phyloP scores from a whole-genome alignment of 2,888 invertebrate genomes.

The Conus canariensis region DNA sequence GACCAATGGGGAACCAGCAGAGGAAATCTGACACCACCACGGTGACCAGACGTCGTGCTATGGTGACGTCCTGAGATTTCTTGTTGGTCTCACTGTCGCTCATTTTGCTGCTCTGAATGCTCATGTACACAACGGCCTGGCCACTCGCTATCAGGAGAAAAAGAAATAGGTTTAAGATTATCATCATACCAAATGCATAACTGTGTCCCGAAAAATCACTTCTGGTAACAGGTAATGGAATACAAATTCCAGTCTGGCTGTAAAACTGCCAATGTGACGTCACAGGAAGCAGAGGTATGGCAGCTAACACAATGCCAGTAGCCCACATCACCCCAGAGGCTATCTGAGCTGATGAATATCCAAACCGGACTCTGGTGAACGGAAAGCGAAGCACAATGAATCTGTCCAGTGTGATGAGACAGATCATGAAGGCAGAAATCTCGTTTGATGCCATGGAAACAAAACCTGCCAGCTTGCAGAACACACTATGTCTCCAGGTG shows the following conservation, averaged over 20 bases:
- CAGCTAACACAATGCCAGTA: not conserved
- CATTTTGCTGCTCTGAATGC: not conserved
- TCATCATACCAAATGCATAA: not conserved
- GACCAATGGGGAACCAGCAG: no score
- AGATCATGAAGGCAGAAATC: not conserved
- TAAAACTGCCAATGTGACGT: not conserved
- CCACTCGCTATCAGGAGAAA: not conserved
- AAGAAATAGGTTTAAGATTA: not conserved
- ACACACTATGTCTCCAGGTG: not conserved
- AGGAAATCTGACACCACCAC: no score
- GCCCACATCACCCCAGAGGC: not conserved
- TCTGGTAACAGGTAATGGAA: not conserved
- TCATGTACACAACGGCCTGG: not conserved
- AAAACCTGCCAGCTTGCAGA: not conserved
- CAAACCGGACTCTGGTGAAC: not conserved
- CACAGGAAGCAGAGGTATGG: not conserved
- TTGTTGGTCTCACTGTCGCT: not conserved
- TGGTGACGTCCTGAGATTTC: not conserved
- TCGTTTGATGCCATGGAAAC: not conserved
- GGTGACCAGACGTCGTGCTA: no score
- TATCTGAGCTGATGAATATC: not conserved
- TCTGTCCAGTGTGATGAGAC: not conserved
- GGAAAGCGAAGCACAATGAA: not conserved
- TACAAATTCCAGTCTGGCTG: conserved; percentile 17
- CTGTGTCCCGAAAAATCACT: not conserved